Evolutionary conservation across 2,888 invertebrate species (phyloP).

Genomic region (Callinectes sapidus): DNA sequence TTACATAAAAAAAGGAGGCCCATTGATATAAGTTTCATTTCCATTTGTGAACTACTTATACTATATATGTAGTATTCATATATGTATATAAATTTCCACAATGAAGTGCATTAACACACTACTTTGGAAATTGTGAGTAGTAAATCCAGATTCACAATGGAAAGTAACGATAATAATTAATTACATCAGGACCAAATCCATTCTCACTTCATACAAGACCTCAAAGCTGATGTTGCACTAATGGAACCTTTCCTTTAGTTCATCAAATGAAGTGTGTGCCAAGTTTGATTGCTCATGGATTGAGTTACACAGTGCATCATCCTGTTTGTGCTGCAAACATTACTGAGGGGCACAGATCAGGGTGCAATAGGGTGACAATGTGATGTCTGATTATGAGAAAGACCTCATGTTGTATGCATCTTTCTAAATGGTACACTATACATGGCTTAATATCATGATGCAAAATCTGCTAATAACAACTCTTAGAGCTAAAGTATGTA

Average conservation of each 20-base stretch:
- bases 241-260: background rate
- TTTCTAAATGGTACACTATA: background rate
- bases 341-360: background rate
- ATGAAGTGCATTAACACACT: background rate
- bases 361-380: background rate
- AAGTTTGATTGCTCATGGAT: background rate
- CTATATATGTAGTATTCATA: background rate
- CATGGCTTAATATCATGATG: background rate
- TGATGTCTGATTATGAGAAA: background rate
- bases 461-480: background rate
- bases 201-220: background rate
- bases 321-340: background rate
- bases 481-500: background rate
- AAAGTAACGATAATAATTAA: background rate
- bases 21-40: background rate
- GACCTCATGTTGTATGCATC: constrained; percentile 11
- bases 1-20: background rate
- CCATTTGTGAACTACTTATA: background rate
- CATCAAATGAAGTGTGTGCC: background rate
- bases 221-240: background rate
- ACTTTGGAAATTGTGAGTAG: background rate
- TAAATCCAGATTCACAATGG: background rate
- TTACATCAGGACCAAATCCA: background rate
- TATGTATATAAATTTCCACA: background rate
- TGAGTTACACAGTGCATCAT: background rate